A percentile compares a stretch with the other conserved stretches of the same genome.
Conservation (phyloP, 2,113 vertebrate genomes). For the Mungos mungo region DNA sequence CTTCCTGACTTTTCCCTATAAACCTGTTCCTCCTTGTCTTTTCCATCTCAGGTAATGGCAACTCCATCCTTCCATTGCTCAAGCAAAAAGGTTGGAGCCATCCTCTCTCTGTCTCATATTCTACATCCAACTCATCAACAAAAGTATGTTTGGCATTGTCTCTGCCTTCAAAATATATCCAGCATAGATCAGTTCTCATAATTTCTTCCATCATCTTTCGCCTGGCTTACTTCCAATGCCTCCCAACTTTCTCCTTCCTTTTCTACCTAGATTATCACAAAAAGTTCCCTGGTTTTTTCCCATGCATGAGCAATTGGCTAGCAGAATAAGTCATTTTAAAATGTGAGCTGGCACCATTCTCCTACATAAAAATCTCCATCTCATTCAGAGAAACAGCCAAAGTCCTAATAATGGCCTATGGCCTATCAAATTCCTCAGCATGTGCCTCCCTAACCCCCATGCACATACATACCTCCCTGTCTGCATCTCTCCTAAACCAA, state of each 20-base stretch:
- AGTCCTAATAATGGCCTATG: background rate
- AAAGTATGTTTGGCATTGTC: background rate
- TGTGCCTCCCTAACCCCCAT: background rate
- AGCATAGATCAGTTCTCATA: background rate
- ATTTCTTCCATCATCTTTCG: background rate
- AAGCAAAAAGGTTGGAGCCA: background rate
- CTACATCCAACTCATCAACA: background rate
- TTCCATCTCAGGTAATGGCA: background rate
- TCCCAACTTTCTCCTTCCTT: background rate
- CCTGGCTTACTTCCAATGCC: background rate
- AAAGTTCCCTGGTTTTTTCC: background rate
- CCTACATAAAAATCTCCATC: background rate
- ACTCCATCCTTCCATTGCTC: background rate
- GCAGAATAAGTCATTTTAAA: background rate
- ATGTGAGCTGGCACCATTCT: background rate
- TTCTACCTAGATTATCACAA: background rate
- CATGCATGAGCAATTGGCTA: background rate
- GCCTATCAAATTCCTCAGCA: background rate
- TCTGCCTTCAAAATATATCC: background rate
- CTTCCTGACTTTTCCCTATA: background rate
- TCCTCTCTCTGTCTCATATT: background rate
- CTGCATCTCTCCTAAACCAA: background rate
- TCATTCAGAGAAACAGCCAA: background rate
- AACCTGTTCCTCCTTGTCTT: background rate
- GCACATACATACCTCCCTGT: background rate